Percentiles rank a stretch among this genome's conserved stretches.
Conservation (phyloP, 2,797 vertebrate genomes). For the Liasis olivaceus region DNA sequence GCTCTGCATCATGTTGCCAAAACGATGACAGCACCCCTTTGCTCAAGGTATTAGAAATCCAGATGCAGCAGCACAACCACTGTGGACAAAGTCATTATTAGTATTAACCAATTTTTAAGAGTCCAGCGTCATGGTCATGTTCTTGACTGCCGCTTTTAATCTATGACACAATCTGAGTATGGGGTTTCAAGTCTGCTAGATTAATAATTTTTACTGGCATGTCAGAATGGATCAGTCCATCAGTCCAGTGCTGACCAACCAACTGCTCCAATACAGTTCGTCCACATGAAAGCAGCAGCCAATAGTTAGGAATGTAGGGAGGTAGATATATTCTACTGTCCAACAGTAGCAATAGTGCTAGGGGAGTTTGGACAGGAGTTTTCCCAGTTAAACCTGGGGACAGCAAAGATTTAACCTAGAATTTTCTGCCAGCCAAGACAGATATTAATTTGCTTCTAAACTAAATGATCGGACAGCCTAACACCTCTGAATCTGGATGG, state of each 20-base stretch:
- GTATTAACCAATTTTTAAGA: not conserved
- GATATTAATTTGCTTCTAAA: not conserved
- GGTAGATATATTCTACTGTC: not conserved
- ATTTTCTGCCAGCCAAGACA: not conserved
- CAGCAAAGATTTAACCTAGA: not conserved
- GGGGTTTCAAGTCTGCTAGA: not conserved
- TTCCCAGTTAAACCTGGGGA: not conserved
- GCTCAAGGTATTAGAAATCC: constrained; percentile 3
- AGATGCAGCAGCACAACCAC: constrained; percentile 15
- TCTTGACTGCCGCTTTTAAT: not conserved
- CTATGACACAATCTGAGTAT: not conserved
- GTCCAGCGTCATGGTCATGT: not conserved
- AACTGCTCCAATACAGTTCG: not conserved
- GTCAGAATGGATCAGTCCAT: not conserved
- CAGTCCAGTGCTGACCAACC: not conserved
- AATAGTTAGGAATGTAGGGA: not conserved
- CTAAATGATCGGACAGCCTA: not conserved
- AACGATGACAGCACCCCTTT: not conserved
- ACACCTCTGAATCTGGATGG: not conserved
- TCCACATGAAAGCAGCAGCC: not conserved
- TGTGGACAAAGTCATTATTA: not conserved
- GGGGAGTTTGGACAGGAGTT: no score
- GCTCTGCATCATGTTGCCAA: constrained; percentile 24
- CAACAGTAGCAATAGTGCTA: not conserved
- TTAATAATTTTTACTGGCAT: not conserved